Percentiles rank a stretch among this genome's conserved stretches.
Evolutionary conservation across 2,113 vertebrate species (phyloP).

Genomic region (Chauna torquata): DNA sequence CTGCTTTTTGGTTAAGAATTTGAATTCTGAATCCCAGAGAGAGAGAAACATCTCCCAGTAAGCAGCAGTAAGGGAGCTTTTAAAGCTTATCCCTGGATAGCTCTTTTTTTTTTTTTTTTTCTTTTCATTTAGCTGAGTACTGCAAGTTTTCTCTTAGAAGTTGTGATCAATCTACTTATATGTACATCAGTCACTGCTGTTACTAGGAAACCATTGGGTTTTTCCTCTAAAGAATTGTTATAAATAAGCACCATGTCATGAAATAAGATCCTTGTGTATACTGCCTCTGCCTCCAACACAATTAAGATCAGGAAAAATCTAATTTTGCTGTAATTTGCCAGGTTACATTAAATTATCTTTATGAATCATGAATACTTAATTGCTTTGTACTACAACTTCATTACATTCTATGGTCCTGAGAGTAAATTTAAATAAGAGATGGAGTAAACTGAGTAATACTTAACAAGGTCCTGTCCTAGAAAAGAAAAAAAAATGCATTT

Average conservation of each 20-base stretch:
- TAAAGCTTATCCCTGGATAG: neutral
- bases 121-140: slow-evolving; percentile 18
- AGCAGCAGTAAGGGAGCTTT: neutral
- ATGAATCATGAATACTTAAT: slow-evolving; percentile 49
- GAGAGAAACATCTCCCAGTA: neutral
- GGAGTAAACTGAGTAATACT: neutral
- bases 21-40: neutral
- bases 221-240: slow-evolving; percentile 46
- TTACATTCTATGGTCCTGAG: slow-evolving; percentile 23
- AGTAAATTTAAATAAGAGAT: slow-evolving; percentile 32
- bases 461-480: neutral
- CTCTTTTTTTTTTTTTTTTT: neutral
- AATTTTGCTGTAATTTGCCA: slow-evolving; percentile 40
- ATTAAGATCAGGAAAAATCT: slow-evolving; percentile 57
- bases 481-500: neutral
- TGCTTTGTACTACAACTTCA: slow-evolving; percentile 19
- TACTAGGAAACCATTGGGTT: slow-evolving; percentile 48
- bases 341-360: slow-evolving; percentile 51
- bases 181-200: slow-evolving; percentile 42
- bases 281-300: slow-evolving; percentile 38
- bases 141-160: slow-evolving; percentile 35
- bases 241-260: slow-evolving; percentile 28
- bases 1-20: slow-evolving; percentile 1
- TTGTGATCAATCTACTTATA: slow-evolving; percentile 45
- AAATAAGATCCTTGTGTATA: slow-evolving; percentile 17